phyloP scores from a whole-genome alignment of 2,888 invertebrate genomes.

The Eledona agricola region DNA sequence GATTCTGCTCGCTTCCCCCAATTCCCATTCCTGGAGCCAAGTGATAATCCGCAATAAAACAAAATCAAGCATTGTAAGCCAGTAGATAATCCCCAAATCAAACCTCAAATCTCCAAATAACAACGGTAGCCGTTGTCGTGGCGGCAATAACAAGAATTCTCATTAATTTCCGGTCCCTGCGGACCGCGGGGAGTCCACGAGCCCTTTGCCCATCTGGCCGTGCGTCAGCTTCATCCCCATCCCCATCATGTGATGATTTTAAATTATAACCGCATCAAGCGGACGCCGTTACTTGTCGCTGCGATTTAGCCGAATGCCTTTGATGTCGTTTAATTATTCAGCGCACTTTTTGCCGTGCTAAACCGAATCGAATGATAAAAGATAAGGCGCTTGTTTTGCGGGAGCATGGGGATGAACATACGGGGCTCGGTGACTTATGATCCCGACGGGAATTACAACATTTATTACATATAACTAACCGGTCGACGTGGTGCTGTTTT shows the following conservation, averaged over 20 bases:
- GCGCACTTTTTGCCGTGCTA: conserved; percentile 1
- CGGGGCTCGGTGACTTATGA: conserved; percentile 37
- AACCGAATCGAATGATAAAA: conserved; percentile 21
- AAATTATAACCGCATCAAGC: conserved; percentile 53
- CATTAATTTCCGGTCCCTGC: conserved; percentile 54
- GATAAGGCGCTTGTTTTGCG: conserved; percentile 15
- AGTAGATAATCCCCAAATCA: conserved; percentile 52
- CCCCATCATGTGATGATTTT: conserved; percentile 54
- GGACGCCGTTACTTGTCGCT: conserved; percentile 52
- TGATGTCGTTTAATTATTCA: conserved; percentile 25
- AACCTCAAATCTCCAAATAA: conserved; percentile 51
- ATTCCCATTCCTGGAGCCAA: conserved; percentile 12
- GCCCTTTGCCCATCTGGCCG: conserved; percentile 49
- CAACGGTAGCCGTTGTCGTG: conserved; percentile 49
- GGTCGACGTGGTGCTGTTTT: conserved; percentile 30
- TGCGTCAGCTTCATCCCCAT: conserved; percentile 42
- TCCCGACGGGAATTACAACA: conserved; percentile 36
- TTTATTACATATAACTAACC: conserved; percentile 37
- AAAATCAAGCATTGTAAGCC: conserved; percentile 33
- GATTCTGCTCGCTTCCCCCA: too few relatives aligned
- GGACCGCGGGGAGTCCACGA: conserved; percentile 44
- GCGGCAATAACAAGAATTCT: conserved; percentile 57
- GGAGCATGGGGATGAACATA: conserved; percentile 35
- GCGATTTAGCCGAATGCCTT: conserved; percentile 41
- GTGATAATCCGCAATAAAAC: conserved; percentile 35